Conservation (phyloP, 2,113 vertebrate genomes). For the Chinchilla lanigera region DNA sequence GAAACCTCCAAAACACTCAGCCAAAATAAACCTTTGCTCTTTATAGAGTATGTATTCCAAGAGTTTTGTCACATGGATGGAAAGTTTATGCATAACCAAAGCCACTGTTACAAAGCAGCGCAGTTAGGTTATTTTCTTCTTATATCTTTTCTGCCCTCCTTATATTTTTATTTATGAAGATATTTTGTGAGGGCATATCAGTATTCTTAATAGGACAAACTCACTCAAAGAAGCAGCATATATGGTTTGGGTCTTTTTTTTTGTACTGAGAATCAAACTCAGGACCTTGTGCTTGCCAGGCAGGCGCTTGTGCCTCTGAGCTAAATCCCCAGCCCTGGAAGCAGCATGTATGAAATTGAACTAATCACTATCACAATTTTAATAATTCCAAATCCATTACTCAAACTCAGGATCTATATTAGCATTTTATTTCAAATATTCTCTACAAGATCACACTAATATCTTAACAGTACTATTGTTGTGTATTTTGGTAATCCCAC, state of each 20-base stretch:
- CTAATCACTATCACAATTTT: neutral
- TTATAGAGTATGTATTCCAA: neutral
- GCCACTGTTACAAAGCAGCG: neutral
- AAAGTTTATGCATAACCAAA: neutral
- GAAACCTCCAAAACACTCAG: neutral
- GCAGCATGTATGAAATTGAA: neutral
- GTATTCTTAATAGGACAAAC: neutral
- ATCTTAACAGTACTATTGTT: neutral
- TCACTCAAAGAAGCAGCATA: neutral
- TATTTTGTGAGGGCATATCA: neutral
- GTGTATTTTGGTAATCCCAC: neutral
- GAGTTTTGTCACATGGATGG: neutral
- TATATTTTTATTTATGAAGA: neutral
- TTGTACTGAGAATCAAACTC: too few relatives aligned
- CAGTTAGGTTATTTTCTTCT: neutral
- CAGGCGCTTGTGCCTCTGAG: too few relatives aligned
- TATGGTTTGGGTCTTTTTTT: too few relatives aligned
- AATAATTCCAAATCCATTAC: neutral
- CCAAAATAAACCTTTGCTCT: neutral
- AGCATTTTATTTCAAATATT: slow-evolving; percentile 41
- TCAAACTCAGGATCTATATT: neutral
- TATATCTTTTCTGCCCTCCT: neutral
- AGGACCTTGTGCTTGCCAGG: too few relatives aligned
- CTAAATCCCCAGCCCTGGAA: neutral
- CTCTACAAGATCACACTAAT: slow-evolving; percentile 10